These are phyloP conservation scores for Hetaerina titia DNA, from an alignment of 2,888 invertebrate genomes.

Conservation along the genomic window DNA sequence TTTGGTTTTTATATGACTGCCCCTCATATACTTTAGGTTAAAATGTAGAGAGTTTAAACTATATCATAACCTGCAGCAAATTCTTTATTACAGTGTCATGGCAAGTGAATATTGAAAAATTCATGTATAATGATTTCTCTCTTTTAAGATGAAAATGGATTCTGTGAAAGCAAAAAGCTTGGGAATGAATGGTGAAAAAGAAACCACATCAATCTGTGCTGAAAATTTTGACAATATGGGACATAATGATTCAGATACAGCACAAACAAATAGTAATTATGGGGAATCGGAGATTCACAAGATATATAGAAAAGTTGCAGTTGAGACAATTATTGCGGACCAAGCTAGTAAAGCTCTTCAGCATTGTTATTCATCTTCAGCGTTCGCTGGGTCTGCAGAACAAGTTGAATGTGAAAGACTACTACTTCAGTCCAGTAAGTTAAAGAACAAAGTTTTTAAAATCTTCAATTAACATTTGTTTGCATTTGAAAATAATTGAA, in stretches of 20 bases:
- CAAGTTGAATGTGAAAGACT: slow-evolving; percentile 52
- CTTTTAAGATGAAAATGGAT: not conserved
- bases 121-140: not conserved
- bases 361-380: slow-evolving; percentile 35
- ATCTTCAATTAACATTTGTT: not conserved
- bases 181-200: not conserved
- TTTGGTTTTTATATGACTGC: too few species aligned
- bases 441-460: not conserved
- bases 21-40: too few species aligned
- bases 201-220: not conserved
- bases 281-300: not conserved
- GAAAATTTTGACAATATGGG: not conserved
- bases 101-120: not conserved
- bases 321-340: slow-evolving; percentile 5
- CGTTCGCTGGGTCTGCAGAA: slow-evolving; percentile 19
- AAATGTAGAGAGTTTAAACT: too few species aligned
- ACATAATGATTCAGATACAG: not conserved
- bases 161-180: not conserved
- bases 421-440: slow-evolving; percentile 47
- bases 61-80: too few species aligned
- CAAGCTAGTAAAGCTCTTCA: slow-evolving; percentile 55
- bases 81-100: not conserved
- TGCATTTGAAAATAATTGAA: too few species aligned
- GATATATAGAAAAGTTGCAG: slow-evolving; percentile 26
- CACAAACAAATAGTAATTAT: not conserved